These are phyloP conservation scores for Plutella xylostella DNA, from an alignment of 2,888 invertebrate species.

Conservation along the genomic window DNA sequence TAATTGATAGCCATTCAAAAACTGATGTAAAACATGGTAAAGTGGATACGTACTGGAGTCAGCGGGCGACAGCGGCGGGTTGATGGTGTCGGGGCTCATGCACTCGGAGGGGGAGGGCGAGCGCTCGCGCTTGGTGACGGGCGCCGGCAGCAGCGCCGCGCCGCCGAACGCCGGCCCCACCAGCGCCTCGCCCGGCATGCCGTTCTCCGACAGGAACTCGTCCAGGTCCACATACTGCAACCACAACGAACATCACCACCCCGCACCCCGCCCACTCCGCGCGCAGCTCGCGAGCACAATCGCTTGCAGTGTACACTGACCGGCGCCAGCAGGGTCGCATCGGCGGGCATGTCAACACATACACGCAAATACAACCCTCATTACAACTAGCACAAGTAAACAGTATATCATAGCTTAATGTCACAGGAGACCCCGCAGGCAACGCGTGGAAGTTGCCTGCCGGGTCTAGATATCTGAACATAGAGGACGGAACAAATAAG, in stretches of 20 bases:
- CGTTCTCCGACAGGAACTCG: constrained; percentile 96
- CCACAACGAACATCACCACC: constrained; percentile 43
- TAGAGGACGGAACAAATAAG: neutral
- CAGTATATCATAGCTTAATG: no score
- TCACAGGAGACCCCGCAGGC: no score
- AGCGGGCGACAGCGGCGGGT: constrained; percentile 89
- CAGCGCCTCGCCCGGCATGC: constrained; percentile 86
- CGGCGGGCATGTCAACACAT: neutral
- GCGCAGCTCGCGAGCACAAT: constrained; percentile 9
- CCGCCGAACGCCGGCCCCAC: constrained; percentile 72
- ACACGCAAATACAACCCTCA: neutral
- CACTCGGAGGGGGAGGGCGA: constrained; percentile 90
- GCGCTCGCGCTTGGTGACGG: constrained; percentile 86
- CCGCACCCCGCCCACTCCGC: constrained; percentile 22
- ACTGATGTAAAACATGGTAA: no score
- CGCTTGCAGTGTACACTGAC: constrained; percentile 9
- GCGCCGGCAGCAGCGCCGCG: constrained; percentile 70
- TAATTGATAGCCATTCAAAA: no score
- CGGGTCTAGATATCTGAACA: neutral
- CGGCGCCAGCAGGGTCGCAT: neutral
- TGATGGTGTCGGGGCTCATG: constrained; percentile 89
- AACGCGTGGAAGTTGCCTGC: no score
- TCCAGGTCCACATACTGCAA: constrained; percentile 96
- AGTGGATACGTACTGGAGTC: constrained; percentile 82
- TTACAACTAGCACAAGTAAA: neutral